A percentile compares a stretch with the other conserved stretches of the same genome.
phyloP scores from a whole-genome alignment of 2,888 invertebrate genomes.

The Volucella zonaria region DNA sequence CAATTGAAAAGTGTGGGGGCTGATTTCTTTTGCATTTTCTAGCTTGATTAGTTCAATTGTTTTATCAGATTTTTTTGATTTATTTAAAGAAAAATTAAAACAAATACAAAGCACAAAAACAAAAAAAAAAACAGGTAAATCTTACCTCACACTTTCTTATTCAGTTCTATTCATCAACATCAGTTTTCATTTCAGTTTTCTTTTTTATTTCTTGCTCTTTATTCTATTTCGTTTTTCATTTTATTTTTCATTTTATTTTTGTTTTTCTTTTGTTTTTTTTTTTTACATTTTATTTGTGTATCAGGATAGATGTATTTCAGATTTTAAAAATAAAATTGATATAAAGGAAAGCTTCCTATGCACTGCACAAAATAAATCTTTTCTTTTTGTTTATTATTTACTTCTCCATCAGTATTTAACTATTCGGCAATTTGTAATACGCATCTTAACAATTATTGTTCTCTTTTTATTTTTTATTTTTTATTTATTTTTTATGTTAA shows the following conservation, averaged over 20 bases:
- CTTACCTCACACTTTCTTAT: conserved; percentile 42
- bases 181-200: conserved; percentile 25
- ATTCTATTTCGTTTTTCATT: conserved; percentile 56
- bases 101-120: conserved; percentile 3
- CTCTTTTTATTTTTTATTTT: conserved; percentile 47
- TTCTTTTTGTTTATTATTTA: conserved; percentile 8
- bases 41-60: no score
- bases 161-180: conserved; percentile 64
- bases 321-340: conserved; percentile 19
- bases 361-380: conserved; percentile 53
- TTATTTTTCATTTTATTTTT: no score
- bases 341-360: conserved; percentile 25
- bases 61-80: no score
- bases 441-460: conserved; percentile 70
- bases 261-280: not conserved
- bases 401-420: conserved; percentile 46
- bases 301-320: conserved; percentile 36
- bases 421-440: conserved; percentile 60
- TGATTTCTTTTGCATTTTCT: not conserved
- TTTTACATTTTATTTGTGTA: conserved; percentile 50
- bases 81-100: no score
- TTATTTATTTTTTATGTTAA: conserved; percentile 22
- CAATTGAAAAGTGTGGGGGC: conserved; percentile 35
- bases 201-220: conserved; percentile 40
- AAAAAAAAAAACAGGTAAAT: conserved; percentile 17